Evolutionary conservation across 2,888 invertebrate species (phyloP).

Genomic region (Orthosia cruda): DNA sequence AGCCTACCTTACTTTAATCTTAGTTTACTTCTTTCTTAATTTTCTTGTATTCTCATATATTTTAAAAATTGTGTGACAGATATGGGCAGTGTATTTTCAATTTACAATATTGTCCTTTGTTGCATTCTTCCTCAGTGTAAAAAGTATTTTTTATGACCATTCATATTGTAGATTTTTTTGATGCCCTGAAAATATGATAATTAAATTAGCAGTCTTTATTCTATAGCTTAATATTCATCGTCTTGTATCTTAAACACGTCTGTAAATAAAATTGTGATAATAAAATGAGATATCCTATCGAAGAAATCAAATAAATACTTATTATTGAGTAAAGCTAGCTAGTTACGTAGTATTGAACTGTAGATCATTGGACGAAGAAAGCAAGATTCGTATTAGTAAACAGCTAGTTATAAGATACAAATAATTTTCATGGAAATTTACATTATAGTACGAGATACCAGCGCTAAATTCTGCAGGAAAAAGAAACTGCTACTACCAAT

Average conservation of each 20-base stretch:
- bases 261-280: conserved; percentile 57
- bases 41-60: not conserved
- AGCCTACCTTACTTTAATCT: not conserved
- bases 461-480: too few relatives aligned
- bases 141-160: not conserved
- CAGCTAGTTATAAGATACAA: conserved; percentile 10
- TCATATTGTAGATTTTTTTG: not conserved
- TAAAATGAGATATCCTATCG: conserved; percentile 43
- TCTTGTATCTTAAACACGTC: not conserved
- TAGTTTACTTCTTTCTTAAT: not conserved
- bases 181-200: not conserved
- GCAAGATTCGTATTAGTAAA: conserved; percentile 12
- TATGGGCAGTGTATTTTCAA: not conserved
- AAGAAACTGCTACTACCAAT: too few relatives aligned
- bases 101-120: not conserved
- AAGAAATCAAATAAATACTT: conserved; percentile 25
- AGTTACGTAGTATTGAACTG: conserved; percentile 33
- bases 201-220: not conserved
- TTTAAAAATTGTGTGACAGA: not conserved
- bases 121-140: not conserved
- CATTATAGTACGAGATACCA: not conserved
- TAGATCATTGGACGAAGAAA: conserved; percentile 42
- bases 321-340: conserved; percentile 36
- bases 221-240: not conserved
- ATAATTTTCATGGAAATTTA: conserved; percentile 34